Base-by-base conservation (phyloP, 2,113 vertebrate species). In the Microcebus tavaratra region DNA sequence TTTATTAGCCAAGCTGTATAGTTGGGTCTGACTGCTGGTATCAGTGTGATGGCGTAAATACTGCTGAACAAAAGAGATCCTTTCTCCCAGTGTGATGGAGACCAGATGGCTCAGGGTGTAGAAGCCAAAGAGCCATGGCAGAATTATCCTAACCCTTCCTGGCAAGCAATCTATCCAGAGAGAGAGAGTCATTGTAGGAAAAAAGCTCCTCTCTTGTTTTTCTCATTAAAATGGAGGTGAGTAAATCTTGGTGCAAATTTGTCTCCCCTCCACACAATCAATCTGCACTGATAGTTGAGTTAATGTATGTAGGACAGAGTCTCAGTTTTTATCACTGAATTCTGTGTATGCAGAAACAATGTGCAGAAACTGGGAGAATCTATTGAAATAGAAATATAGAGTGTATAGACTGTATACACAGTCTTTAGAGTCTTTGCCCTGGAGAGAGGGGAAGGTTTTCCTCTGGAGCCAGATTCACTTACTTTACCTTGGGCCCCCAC, bases 41-140 rank as follows among this genome's bases (percentile, higher is more conserved):
- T 73, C 20, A 68, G 70, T 80, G 59, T 88, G 75, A 84, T 72
- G 90, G 15, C 2, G 0, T 59, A 31, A 68, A 39, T 59, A 93
- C 25, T 65, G 82, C 65, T 94, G 55, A 89, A 70, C 27, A 59
- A 96, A 96, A 45, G 75, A 86, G 34, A 83, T 87, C 68, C 50
- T 96, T 92, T 61, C 76, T 94, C 45, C 70, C 84, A 27, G 79
- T 70, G 10, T 45, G 59, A 39, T n/a, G 61, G 81, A 90, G 50
- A 50, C 55, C 53, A 80, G 79, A 89, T 67, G 78, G 70, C 45
- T 86, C 91, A 39, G 31, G 85, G 8, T 31, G 2, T 87, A 73
- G 82, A 91, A 82, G 42, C 27, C 85, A 67, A 91, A 95, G 75
- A 85, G 50, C 25, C 34, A 42, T 3, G 31, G 68, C 23, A 94